A percentile compares a stretch with the other conserved stretches of the same genome.
phyloP scores from a whole-genome alignment of 92 coral and sea anemone species.

The Bergia puertoricense region DNA sequence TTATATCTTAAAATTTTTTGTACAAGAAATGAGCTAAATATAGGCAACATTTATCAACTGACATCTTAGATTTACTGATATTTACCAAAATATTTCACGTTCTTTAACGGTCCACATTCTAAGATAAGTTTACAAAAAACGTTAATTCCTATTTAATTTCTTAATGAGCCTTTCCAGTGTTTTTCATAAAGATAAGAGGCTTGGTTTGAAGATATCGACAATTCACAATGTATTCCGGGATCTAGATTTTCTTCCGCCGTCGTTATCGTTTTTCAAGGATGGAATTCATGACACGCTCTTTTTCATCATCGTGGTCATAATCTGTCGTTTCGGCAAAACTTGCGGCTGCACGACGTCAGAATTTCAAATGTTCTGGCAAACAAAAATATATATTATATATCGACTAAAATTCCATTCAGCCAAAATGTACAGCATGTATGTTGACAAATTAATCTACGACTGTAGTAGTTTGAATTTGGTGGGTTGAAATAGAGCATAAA shows the following conservation, averaged over 20 bases:
- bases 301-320: too few species aligned
- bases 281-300: not conserved
- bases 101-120: not conserved
- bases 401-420: too few species aligned
- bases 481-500: too few species aligned
- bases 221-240: not conserved
- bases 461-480: too few species aligned
- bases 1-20: not conserved
- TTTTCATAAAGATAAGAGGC: not conserved
- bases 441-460: too few species aligned
- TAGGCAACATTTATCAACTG: not conserved
- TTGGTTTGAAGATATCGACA: not conserved
- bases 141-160: not conserved
- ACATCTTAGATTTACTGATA: not conserved
- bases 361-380: not conserved
- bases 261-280: not conserved
- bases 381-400: not conserved
- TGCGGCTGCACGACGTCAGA: too few species aligned
- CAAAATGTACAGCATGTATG: too few species aligned
- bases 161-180: not conserved
- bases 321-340: too few species aligned
- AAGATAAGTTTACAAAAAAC: constrained; percentile 20
- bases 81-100: not conserved
- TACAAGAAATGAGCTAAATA: not conserved
- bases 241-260: not conserved